A percentile compares a stretch with the other conserved stretches of the same genome.
These are phyloP conservation scores for Dendroctonus valens DNA, from an alignment of 1,140 invertebrate species.

Conservation along the genomic window DNA sequence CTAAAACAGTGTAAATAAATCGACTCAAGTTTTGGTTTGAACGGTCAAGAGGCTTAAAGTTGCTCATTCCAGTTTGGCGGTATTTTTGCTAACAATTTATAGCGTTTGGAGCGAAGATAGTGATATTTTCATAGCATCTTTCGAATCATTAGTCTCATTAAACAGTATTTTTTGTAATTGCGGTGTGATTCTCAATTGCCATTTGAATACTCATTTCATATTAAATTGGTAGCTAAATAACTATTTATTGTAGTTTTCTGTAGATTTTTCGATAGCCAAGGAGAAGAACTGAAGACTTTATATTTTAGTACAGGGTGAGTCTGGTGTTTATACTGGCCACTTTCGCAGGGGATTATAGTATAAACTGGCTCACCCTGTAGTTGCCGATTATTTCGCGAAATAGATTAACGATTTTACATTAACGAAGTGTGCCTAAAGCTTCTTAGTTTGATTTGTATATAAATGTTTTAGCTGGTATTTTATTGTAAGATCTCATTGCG, in stretches of 20 bases:
- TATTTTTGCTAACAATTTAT: not conserved
- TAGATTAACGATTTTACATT: no score
- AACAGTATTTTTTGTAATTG: not conserved
- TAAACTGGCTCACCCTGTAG: slow-evolving; percentile 4
- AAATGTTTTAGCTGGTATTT: slow-evolving; percentile 18
- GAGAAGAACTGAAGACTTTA: slow-evolving; percentile 27
- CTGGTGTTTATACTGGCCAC: not conserved
- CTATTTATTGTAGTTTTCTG: slow-evolving; percentile 18
- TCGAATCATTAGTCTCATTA: slow-evolving; percentile 1
- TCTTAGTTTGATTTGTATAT: slow-evolving; percentile 27
- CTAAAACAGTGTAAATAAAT: no score
- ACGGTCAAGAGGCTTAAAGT: no score
- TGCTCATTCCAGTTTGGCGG: not conserved
- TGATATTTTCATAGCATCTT: not conserved
- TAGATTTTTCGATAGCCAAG: slow-evolving; percentile 34
- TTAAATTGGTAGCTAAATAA: slow-evolving; percentile 10
- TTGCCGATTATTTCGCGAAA: slow-evolving; percentile 14
- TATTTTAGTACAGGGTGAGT: no score
- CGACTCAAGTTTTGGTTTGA: no score
- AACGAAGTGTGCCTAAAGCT: slow-evolving; percentile 39
- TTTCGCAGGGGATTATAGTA: no score
- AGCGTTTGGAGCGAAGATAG: not conserved
- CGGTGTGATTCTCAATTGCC: slow-evolving; percentile 1
- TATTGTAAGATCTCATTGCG: slow-evolving; percentile 40
- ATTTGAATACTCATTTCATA: slow-evolving; percentile 8